phyloP scores from a whole-genome alignment of 2,797 vertebrate genomes.

The Anas bernieri region DNA sequence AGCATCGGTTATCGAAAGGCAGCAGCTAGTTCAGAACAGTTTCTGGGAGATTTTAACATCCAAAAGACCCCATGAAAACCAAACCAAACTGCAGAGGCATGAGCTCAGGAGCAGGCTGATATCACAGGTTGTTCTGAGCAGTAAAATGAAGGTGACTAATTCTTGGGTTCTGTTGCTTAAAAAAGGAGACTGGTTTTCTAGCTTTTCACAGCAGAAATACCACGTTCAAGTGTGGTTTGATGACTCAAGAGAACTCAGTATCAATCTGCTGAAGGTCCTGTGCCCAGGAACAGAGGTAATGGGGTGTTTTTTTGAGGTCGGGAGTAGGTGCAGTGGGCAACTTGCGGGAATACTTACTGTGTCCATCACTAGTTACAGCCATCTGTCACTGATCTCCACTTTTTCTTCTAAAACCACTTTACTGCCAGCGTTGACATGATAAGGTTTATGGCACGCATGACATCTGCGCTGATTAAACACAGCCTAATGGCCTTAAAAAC shows the following conservation, averaged over 20 bases:
- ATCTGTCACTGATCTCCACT: background rate
- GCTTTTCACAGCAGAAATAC: background rate
- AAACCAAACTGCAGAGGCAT: background rate
- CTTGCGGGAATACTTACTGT: background rate
- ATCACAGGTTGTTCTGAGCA: background rate
- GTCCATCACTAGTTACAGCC: background rate
- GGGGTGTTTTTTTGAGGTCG: background rate
- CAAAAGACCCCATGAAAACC: background rate
- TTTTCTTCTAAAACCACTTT: background rate
- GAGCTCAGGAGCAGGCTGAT: background rate
- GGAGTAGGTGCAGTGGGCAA: background rate
- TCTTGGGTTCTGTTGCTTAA: background rate
- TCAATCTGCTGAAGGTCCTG: background rate
- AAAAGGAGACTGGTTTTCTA: background rate
- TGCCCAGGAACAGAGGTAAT: background rate
- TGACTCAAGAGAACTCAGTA: rapidly evolving
- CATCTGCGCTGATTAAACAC: slow-evolving; percentile 14
- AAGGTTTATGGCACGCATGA: background rate
- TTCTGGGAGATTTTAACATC: slow-evolving; percentile 4
- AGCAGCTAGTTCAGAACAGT: background rate
- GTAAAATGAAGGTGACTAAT: background rate
- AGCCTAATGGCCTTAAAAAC: background rate
- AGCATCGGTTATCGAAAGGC: background rate
- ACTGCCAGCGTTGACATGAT: background rate
- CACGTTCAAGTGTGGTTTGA: background rate